phyloP scores from a whole-genome alignment of 2,797 vertebrate genomes.

The Syndactyla subalaris region DNA sequence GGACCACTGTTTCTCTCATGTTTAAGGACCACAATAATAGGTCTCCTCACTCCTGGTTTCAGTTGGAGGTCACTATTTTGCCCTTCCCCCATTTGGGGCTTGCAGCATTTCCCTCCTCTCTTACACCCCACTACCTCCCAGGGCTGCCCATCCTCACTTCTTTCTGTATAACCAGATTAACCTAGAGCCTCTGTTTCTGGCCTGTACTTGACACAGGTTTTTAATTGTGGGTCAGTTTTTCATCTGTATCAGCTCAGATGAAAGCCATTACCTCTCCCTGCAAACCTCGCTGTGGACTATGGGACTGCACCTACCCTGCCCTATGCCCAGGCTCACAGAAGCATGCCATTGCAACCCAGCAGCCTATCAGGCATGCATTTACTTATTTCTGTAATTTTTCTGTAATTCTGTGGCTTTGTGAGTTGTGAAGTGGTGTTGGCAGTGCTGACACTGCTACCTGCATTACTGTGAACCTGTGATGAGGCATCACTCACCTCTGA shows the following conservation, averaged over 20 bases:
- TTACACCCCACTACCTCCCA: neutral
- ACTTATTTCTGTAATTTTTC: neutral
- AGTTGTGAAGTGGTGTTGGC: neutral
- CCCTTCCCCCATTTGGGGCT: neutral
- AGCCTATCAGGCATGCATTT: neutral
- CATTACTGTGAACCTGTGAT: neutral
- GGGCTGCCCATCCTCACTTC: neutral
- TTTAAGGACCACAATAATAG: neutral
- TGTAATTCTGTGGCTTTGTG: neutral
- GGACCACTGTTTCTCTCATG: neutral
- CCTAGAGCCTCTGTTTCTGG: neutral
- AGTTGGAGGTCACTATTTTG: neutral
- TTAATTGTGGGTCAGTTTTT: neutral
- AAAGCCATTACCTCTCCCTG: neutral
- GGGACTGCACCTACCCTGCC: neutral
- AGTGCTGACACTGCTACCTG: neutral
- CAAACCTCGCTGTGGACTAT: neutral
- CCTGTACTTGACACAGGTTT: neutral
- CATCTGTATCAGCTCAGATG: neutral
- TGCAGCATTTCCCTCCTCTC: neutral
- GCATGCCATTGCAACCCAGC: neutral
- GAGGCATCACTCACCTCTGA: neutral
- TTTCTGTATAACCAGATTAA: neutral
- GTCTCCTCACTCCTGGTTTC: neutral
- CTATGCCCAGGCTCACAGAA: neutral